phyloP scores from a whole-genome alignment of 2,797 vertebrate genomes.

The Varecia variegata region DNA sequence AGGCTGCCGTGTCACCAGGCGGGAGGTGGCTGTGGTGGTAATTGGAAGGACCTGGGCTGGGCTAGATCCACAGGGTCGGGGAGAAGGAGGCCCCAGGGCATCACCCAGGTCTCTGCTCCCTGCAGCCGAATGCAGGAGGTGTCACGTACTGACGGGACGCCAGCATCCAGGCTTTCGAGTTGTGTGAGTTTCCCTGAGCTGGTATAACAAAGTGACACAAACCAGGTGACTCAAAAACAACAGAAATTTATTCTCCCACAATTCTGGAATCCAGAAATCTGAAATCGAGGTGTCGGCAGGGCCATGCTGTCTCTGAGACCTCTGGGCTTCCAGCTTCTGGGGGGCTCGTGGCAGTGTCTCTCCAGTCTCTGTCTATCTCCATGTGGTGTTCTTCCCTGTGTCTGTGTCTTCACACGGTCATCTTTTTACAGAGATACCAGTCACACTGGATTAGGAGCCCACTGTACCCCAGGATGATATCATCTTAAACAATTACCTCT shows the following conservation, averaged over 20 bases:
- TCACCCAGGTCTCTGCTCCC: rapidly evolving
- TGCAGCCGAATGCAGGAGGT: neutral
- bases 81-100: rapidly evolving
- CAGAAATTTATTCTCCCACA: neutral
- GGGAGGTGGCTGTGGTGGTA: neutral
- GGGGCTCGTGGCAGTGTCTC: rapidly evolving
- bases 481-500: neutral
- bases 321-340: neutral
- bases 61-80: neutral
- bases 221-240: neutral
- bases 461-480: too few relatives aligned
- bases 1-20: neutral
- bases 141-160: neutral
- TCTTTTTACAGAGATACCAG: neutral
- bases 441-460: neutral
- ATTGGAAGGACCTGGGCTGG: neutral
- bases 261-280: neutral
- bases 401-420: neutral
- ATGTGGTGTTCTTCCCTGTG: rapidly evolving
- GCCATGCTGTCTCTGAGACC: neutral
- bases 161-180: neutral
- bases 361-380: neutral
- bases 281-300: neutral
- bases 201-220: neutral
- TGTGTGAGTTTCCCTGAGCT: neutral